phyloP scores from a whole-genome alignment of 2,797 vertebrate genomes.

The Parauchenoglanis ngamensis region DNA sequence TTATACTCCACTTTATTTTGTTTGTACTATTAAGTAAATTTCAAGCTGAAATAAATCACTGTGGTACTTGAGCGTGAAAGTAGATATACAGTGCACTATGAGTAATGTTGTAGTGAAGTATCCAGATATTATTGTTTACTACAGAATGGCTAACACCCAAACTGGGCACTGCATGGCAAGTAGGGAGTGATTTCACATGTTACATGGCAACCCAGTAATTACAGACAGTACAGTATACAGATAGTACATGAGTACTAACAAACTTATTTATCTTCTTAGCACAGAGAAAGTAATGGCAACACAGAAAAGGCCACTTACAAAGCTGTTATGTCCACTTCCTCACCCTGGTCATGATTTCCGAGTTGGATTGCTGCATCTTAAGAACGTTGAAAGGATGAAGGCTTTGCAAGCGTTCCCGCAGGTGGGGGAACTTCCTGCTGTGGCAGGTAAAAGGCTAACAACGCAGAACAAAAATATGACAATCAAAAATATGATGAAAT shows the following conservation, averaged over 20 bases:
- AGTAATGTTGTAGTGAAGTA: not conserved
- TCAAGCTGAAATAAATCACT: not conserved
- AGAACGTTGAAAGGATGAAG: slow-evolving; percentile 45
- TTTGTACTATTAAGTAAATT: not conserved
- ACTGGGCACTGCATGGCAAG: not conserved
- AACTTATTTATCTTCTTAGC: not conserved
- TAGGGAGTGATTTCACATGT: not conserved
- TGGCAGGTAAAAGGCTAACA: slow-evolving; percentile 68
- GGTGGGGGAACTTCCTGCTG: slow-evolving; percentile 66
- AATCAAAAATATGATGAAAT: not conserved
- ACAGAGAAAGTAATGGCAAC: slow-evolving; percentile 40
- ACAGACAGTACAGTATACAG: not conserved
- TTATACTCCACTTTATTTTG: too few species aligned
- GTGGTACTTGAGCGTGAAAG: not conserved
- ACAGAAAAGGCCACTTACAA: slow-evolving; percentile 27
- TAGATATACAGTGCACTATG: not conserved
- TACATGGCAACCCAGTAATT: slow-evolving; percentile 5
- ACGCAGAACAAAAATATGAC: not conserved
- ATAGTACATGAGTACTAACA: not conserved
- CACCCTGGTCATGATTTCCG: not conserved
- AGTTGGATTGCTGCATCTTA: slow-evolving; percentile 21
- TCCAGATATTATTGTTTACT: not conserved
- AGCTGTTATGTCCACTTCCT: slow-evolving; percentile 20
- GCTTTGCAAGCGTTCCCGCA: slow-evolving; percentile 61
- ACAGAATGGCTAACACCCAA: not conserved